A percentile compares a stretch with the other conserved stretches of the same genome.
These are phyloP conservation scores for Araneus ventricosus DNA, from an alignment of 1,140 invertebrate genomes.

Conservation along the genomic window DNA sequence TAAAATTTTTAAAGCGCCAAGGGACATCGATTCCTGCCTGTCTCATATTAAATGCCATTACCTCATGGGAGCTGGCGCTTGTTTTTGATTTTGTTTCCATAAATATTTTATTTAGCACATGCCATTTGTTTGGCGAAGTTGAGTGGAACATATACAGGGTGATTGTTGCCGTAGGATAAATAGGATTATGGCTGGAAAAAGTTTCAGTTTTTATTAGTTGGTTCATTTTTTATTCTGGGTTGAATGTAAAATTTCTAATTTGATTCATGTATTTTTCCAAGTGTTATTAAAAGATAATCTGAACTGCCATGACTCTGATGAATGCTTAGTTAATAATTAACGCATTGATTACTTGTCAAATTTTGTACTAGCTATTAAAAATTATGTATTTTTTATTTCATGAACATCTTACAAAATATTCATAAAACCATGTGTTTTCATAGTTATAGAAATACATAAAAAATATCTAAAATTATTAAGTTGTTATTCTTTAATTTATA, in stretches of 20 bases:
- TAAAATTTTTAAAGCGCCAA: conserved; percentile 23
- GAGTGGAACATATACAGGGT: background rate
- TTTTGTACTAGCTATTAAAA: too few relatives aligned
- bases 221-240: background rate
- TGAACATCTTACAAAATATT: too few relatives aligned
- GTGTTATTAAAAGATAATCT: too few relatives aligned
- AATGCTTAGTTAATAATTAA: too few relatives aligned
- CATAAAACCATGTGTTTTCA: too few relatives aligned
- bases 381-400: too few relatives aligned
- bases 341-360: too few relatives aligned
- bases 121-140: background rate
- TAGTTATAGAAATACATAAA: too few relatives aligned
- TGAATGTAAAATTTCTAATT: background rate
- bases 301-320: too few relatives aligned
- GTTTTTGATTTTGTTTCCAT: conserved; percentile 24
- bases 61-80: background rate
- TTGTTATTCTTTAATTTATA: too few relatives aligned
- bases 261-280: too few relatives aligned
- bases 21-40: conserved; percentile 5
- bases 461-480: too few relatives aligned
- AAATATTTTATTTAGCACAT: conserved; percentile 10
- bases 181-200: background rate
- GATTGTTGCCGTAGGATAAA: background rate
- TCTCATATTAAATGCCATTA: background rate
- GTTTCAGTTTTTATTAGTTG: background rate